Percentiles rank a stretch among this genome's conserved stretches.
Evolutionary conservation across 92 coral and sea anemone genomes (phyloP).

Genomic region (Zoanthus sociatus): DNA sequence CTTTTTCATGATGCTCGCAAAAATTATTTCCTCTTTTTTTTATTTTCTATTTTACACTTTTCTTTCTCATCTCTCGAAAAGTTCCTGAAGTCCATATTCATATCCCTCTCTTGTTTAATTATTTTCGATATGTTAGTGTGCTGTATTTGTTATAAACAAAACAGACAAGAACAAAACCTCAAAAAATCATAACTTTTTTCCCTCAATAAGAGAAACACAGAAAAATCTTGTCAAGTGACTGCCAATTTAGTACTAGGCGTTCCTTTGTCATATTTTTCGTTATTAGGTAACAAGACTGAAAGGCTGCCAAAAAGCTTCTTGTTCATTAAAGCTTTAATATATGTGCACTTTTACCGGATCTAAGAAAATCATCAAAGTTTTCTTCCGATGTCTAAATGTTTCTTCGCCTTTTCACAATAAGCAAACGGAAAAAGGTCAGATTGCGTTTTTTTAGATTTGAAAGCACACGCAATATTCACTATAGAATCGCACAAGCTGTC

Average conservation of each 20-base stretch:
- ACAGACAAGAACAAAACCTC: not conserved
- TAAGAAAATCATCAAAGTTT: constrained; percentile 5
- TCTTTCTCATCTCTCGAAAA: not conserved
- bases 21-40: not conserved
- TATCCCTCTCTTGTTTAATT: constrained; percentile 7
- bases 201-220: not conserved
- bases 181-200: not conserved
- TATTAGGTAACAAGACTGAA: constrained; percentile 15
- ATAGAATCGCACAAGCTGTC: constrained; percentile 19
- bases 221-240: not conserved
- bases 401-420: not conserved
- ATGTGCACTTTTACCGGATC: constrained; percentile 18
- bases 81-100: constrained; percentile 13
- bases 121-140: not conserved
- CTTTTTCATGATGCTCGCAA: too few relatives aligned
- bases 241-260: not conserved
- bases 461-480: not conserved
- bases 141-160: not conserved
- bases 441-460: not conserved
- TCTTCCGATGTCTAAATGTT: constrained; percentile 25
- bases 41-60: too few relatives aligned
- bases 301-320: constrained; percentile 26
- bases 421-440: not conserved
- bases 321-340: constrained; percentile 34
- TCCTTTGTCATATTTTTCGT: not conserved